Percentiles rank a stretch among this genome's conserved stretches.
phyloP scores from a whole-genome alignment of 1,140 invertebrate genomes.

The Neodiprion virginianus region DNA sequence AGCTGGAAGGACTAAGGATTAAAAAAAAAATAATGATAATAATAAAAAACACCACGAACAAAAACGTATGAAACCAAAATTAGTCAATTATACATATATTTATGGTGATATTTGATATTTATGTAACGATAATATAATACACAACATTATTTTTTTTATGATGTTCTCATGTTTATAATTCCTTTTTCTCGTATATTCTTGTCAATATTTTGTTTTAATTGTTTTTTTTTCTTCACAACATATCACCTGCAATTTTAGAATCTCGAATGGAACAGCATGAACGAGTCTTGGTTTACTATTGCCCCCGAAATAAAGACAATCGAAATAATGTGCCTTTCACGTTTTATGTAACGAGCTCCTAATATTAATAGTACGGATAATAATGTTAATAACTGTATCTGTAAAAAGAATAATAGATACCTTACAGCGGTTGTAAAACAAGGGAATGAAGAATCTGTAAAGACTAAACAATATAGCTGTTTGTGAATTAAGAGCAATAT shows the following conservation, averaged over 20 bases:
- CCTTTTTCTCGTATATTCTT: background rate
- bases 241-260: background rate
- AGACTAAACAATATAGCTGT: background rate
- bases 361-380: background rate
- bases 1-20: conserved; percentile 1
- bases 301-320: background rate
- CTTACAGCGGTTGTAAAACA: background rate
- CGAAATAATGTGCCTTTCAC: background rate
- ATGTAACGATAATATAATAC: conserved; percentile 22
- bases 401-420: background rate
- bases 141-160: background rate
- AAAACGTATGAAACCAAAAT: conserved; percentile 46
- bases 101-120: conserved; percentile 46
- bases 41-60: background rate
- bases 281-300: background rate
- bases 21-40: background rate
- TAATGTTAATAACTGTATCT: background rate
- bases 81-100: conserved; percentile 51
- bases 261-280: background rate
- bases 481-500: too few relatives aligned
- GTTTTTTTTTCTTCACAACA: background rate
- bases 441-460: background rate
- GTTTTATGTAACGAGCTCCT: background rate
- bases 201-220: background rate
- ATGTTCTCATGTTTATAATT: background rate